Conservation (phyloP, 1,140 invertebrate species). For the Calliopsis andreniformis region DNA sequence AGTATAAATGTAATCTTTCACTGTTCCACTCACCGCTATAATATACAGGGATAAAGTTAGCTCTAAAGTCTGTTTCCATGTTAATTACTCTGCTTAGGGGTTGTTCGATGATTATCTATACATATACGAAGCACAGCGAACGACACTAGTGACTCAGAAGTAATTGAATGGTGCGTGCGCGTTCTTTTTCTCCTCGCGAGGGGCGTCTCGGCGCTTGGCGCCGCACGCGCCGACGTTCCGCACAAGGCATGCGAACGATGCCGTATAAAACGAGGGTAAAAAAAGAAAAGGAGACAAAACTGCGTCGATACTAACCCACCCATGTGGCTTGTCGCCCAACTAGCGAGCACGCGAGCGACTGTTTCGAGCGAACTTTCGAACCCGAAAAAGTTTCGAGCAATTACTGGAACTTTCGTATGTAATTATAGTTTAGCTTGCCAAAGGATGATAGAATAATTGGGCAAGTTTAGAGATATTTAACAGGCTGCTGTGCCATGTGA, state of each 20-base stretch:
- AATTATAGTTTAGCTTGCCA: background rate
- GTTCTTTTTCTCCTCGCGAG: constrained; percentile 3
- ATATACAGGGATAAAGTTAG: too few species aligned
- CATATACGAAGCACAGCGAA: background rate
- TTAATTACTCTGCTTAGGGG: too few species aligned
- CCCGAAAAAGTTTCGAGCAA: background rate
- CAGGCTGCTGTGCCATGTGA: too few species aligned
- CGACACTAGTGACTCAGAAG: background rate
- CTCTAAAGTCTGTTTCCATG: too few species aligned
- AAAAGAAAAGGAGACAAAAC: background rate
- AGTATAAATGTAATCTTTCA: too few species aligned
- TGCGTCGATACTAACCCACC: constrained; percentile 1
- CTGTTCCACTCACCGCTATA: too few species aligned
- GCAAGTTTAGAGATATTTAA: background rate
- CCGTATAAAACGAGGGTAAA: background rate
- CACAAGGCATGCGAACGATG: constrained; percentile 37
- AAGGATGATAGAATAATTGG: background rate
- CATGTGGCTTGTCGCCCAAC: constrained; percentile 6
- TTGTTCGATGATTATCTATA: too few species aligned
- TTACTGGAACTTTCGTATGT: background rate
- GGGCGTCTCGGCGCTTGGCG: constrained; percentile 40
- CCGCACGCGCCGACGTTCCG: constrained; percentile 38
- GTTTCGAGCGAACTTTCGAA: background rate
- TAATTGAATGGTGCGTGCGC: constrained; percentile 1
- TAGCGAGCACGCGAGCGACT: background rate